Base-by-base conservation (phyloP, 2,113 vertebrate genomes). In the Caloenas nicobarica region DNA sequence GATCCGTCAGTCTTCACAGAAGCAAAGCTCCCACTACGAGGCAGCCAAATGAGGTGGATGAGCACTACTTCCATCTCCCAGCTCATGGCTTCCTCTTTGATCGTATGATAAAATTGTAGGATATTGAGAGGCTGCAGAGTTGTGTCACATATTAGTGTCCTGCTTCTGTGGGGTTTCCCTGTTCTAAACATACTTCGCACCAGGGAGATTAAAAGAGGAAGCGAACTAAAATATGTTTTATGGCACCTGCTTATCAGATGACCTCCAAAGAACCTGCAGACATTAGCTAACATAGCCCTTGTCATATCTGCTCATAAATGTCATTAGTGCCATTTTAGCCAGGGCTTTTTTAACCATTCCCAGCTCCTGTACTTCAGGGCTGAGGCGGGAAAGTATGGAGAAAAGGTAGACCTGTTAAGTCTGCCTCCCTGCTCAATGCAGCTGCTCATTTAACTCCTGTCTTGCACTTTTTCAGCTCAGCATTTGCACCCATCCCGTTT, bases 171-270 rank as follows among this genome's bases (percentile, higher is more conserved):
- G 92, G 93, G 93, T 97, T 96, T 96, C 96, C 93, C 95, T 94
- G 73, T 84, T 93, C 95, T 93, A 95, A 95, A 93, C 92, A 96
- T 91, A 95, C 53, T 62, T 87, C 78, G 57, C 65, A 91, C 86
- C 29, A 84, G 61, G 88, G 95, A 94, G 92, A 96, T 93, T 92
- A 91, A 93, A 70, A 92, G 89, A 62, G 92, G 92, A 96, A 95
- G 86, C 53, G 66, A 81, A 81, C 73, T 85, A 80, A 93, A 96
- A 91, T 92, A 95, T 84, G 54, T 95, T 96, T 96, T 85, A 95
- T 92, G 91, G 88, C 81, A 95, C 95, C 83, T 92, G 78, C 94
- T 96, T 97, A 96, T 95, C 96, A 96, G 96, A 97, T 96, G 86
- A 95, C 95, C 88, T 96, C 81, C 28, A 50, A 57, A 56, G 86